phyloP scores from a whole-genome alignment of 2,888 invertebrate genomes.

The Eristalinus aeneus region DNA sequence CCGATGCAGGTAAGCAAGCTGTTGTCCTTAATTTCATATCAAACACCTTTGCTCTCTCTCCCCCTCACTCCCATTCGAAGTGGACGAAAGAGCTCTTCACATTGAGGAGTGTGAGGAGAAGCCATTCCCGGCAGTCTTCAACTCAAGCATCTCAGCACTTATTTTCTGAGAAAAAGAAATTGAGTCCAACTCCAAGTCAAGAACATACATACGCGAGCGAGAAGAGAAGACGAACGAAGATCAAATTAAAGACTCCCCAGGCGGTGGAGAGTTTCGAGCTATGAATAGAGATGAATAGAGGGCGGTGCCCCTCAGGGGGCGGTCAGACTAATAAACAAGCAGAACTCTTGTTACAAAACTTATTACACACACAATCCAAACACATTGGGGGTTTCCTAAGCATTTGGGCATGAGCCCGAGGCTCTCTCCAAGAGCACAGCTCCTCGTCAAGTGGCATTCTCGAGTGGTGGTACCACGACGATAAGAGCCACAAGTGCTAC shows the following conservation, averaged over 20 bases:
- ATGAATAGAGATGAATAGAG: slow-evolving; percentile 5
- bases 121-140: background rate
- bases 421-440: slow-evolving; percentile 27
- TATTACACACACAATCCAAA: slow-evolving; percentile 38
- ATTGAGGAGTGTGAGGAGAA: background rate
- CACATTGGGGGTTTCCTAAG: background rate
- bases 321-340: slow-evolving; percentile 52
- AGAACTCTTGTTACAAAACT: slow-evolving; percentile 32
- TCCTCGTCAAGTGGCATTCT: slow-evolving; percentile 56
- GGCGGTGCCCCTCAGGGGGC: slow-evolving; percentile 39
- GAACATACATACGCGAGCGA: background rate
- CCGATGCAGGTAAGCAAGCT: slow-evolving; percentile 77
- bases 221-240: background rate
- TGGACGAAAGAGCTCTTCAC: background rate
- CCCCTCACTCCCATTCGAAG: background rate
- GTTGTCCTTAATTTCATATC: background rate
- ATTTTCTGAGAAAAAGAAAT: slow-evolving; percentile 23
- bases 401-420: slow-evolving; percentile 5
- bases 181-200: slow-evolving; percentile 13
- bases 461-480: slow-evolving; percentile 57
- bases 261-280: background rate
- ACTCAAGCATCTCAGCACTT: background rate
- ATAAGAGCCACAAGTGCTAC: slow-evolving; percentile 58
- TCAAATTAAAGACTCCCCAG: background rate
- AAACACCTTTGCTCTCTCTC: background rate